These are phyloP conservation scores for Eupithecia abbreviata DNA, from an alignment of 2,888 invertebrate genomes.

Conservation along the genomic window DNA sequence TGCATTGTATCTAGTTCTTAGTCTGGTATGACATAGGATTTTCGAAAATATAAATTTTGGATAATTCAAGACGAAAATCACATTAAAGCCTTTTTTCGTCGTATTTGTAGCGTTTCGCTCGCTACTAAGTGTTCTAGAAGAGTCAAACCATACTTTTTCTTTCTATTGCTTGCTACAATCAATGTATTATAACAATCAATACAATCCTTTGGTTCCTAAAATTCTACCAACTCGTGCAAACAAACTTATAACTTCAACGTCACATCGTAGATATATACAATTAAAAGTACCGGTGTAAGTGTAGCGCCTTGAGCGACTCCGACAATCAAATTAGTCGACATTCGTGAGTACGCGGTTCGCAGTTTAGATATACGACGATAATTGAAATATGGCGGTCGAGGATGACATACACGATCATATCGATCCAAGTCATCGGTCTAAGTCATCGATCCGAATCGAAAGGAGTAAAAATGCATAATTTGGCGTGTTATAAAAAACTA, in stretches of 20 bases:
- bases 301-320: constrained; percentile 58
- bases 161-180: not conserved
- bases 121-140: not conserved
- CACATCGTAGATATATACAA: constrained; percentile 19
- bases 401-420: not conserved
- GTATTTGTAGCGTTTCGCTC: not conserved
- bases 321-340: constrained; percentile 72
- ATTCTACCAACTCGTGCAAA: not conserved
- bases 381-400: constrained; percentile 53
- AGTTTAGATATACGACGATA: constrained; percentile 63
- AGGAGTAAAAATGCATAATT: not conserved
- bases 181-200: too few relatives aligned
- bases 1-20: not conserved
- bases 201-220: not conserved
- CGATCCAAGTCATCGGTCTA: not conserved
- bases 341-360: constrained; percentile 70
- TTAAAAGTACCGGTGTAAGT: constrained; percentile 53
- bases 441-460: not conserved
- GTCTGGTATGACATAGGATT: not conserved
- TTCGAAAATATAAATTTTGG: not conserved
- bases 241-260: not conserved
- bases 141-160: not conserved
- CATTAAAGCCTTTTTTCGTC: not conserved
- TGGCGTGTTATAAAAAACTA: too few relatives aligned
- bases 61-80: not conserved